phyloP scores from a whole-genome alignment of 2,113 vertebrate genomes.

The Forbesichthys papilliferus region DNA sequence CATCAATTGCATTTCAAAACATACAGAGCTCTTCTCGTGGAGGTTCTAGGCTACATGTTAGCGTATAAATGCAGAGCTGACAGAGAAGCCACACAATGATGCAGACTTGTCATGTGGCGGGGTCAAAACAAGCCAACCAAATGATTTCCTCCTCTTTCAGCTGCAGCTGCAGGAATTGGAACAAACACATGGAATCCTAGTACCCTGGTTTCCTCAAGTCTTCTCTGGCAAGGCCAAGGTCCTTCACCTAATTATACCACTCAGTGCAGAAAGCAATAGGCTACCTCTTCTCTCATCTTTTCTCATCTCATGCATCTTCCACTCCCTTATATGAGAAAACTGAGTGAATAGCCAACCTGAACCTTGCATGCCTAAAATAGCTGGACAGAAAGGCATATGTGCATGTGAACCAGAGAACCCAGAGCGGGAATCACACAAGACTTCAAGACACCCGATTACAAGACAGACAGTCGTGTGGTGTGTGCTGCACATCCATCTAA shows the following conservation, averaged over 20 bases:
- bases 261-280: conserved; percentile 32
- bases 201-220: conserved; percentile 36
- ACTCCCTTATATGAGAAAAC: conserved; percentile 54
- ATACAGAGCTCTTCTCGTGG: conserved; percentile 20
- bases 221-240: conserved; percentile 39
- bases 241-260: conserved; percentile 63
- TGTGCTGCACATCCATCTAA: too few species aligned
- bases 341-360: conserved; percentile 47
- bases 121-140: conserved; percentile 46
- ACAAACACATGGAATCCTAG: conserved; percentile 8
- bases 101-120: conserved; percentile 20
- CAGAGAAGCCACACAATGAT: conserved; percentile 24
- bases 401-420: conserved; percentile 31
- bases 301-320: background rate
- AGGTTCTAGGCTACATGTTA: conserved; percentile 17
- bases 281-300: conserved; percentile 11
- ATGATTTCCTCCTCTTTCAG: conserved; percentile 52
- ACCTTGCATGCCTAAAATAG: conserved; percentile 28
- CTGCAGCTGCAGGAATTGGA: conserved; percentile 51
- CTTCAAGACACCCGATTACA: too few species aligned
- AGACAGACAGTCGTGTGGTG: too few species aligned
- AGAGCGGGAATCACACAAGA: background rate
- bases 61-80: conserved; percentile 42
- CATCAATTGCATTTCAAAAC: too few species aligned
- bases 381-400: conserved; percentile 47